Percentiles rank a stretch among this genome's conserved stretches.
These are phyloP conservation scores for Ommatoiulus sabulosus DNA, from an alignment of 2,888 invertebrate species.

Conservation along the genomic window DNA sequence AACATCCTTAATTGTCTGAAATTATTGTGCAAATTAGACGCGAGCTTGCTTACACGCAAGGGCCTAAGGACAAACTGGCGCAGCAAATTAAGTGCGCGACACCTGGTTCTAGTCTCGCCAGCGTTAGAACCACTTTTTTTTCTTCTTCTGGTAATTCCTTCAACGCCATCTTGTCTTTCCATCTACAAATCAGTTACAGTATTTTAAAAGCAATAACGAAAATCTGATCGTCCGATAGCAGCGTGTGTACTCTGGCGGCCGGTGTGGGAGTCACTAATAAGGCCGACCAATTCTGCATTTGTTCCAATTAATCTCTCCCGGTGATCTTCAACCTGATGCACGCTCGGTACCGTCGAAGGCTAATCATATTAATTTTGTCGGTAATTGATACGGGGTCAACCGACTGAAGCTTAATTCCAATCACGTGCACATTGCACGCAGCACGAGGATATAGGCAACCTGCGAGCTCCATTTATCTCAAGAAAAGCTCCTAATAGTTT, in stretches of 20 bases:
- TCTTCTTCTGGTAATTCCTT: background rate
- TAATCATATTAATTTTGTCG: constrained; percentile 28
- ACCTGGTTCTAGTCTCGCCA: background rate
- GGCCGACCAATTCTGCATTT: background rate
- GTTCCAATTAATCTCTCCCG: background rate
- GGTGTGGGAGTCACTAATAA: background rate
- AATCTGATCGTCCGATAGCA: background rate
- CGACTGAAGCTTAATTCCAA: constrained; percentile 18
- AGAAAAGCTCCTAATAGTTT: constrained; percentile 38
- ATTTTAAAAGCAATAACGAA: constrained; percentile 35
- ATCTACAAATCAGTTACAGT: constrained; percentile 29
- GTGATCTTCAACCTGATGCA: constrained; percentile 5
- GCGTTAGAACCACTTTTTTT: constrained; percentile 17
- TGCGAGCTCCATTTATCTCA: constrained; percentile 4
- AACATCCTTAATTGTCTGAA: background rate
- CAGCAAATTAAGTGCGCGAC: background rate
- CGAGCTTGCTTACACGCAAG: background rate
- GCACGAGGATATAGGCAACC: background rate
- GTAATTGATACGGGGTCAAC: constrained; percentile 44
- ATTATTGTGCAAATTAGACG: background rate
- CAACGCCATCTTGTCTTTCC: constrained; percentile 45
- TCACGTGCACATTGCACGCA: background rate
- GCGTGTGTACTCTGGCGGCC: background rate
- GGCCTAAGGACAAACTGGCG: background rate
- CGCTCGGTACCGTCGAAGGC: background rate